These are phyloP conservation scores for Drosophila peninsularis DNA, from an alignment of 2,888 invertebrate species.

Conservation along the genomic window DNA sequence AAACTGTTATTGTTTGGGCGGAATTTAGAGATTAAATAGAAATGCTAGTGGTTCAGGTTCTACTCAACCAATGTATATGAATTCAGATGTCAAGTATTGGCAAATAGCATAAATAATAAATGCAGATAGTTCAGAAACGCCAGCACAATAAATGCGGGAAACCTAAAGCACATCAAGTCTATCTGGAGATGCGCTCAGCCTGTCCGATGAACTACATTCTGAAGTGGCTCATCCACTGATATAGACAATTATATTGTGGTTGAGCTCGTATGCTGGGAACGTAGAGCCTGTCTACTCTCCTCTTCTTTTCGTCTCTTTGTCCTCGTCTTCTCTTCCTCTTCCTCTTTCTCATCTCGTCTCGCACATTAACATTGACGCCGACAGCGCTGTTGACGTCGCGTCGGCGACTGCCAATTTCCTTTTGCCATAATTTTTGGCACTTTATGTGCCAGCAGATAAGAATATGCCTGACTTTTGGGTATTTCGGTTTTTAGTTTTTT, in stretches of 20 bases:
- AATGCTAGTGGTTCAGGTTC: not conserved
- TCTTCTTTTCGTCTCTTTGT: not conserved
- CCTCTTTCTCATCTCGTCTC: constrained; percentile 1
- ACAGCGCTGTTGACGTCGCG: constrained; percentile 16
- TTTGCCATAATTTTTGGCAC: constrained; percentile 75
- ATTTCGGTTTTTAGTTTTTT: constrained; percentile 14
- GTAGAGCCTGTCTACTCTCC: not conserved
- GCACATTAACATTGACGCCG: constrained; percentile 39
- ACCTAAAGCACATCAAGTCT: constrained; percentile 1
- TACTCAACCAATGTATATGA: not conserved
- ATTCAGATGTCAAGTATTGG: not conserved
- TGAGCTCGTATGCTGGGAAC: constrained; percentile 17
- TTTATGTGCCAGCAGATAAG: constrained; percentile 70
- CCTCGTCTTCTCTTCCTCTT: not conserved
- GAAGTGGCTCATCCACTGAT: constrained; percentile 8
- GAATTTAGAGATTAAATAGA: too few species aligned
- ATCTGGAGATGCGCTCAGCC: constrained; percentile 4
- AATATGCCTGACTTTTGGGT: constrained; percentile 40
- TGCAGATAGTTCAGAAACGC: not conserved
- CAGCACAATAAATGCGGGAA: not conserved
- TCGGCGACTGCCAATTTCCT: constrained; percentile 62
- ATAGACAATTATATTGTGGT: constrained; percentile 7
- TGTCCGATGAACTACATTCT: constrained; percentile 14
- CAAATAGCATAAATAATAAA: not conserved
- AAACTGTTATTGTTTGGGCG: not conserved